phyloP scores from a whole-genome alignment of 2,113 vertebrate genomes.

The Sturnira hondurensis region DNA sequence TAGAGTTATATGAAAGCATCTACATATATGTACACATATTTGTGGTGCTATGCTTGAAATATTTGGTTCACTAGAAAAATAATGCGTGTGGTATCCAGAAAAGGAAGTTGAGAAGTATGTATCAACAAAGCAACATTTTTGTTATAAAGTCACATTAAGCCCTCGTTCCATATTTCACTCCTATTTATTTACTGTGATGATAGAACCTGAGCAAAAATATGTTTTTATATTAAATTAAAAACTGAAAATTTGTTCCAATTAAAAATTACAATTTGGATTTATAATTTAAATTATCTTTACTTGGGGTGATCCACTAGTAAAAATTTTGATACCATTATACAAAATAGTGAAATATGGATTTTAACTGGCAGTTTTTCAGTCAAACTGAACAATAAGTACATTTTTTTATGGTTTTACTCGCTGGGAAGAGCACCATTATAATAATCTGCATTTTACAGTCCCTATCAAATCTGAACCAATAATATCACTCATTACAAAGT shows the following conservation, averaged over 20 bases:
- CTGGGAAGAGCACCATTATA: slow-evolving; percentile 73
- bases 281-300: slow-evolving; percentile 59
- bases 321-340: slow-evolving; percentile 68
- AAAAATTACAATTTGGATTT: slow-evolving; percentile 48
- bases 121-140: background rate
- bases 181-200: background rate
- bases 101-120: background rate
- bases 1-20: background rate
- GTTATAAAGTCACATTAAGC: background rate
- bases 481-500: slow-evolving; percentile 69
- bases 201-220: background rate
- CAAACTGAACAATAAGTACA: slow-evolving; percentile 73
- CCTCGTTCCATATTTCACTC: background rate
- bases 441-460: slow-evolving; percentile 75
- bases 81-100: background rate
- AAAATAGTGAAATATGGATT: slow-evolving; percentile 63
- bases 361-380: slow-evolving; percentile 74
- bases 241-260: slow-evolving; percentile 23
- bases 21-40: background rate
- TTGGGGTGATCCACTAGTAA: slow-evolving; percentile 59
- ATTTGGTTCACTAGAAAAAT: background rate
- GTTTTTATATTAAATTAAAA: background rate
- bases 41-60: background rate
- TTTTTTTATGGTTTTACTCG: slow-evolving; percentile 77
- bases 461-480: slow-evolving; percentile 70